Conservation (phyloP, 2,113 vertebrate species). For the Protobothrops mucrosquamatus region DNA sequence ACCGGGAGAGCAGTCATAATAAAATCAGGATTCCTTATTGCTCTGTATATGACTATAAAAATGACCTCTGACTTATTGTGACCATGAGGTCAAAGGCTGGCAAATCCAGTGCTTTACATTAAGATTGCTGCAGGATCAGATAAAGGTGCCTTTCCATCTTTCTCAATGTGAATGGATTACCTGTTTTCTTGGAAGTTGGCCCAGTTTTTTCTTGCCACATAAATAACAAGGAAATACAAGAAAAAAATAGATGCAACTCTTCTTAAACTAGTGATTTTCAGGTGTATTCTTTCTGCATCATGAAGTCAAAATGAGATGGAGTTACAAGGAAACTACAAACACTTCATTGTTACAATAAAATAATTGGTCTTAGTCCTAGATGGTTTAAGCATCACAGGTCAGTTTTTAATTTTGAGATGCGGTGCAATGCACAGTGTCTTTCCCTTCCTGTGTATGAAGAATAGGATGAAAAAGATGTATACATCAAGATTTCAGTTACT, state of each 20-base stretch:
- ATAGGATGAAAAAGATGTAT: not conserved
- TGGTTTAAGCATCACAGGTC: not conserved
- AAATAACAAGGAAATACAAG: not conserved
- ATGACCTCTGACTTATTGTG: conserved; percentile 12
- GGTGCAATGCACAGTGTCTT: no score
- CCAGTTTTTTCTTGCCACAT: not conserved
- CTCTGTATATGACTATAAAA: not conserved
- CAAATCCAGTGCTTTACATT: conserved; percentile 4
- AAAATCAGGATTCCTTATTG: conserved; percentile 6
- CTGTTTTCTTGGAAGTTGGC: not conserved
- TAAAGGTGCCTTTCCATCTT: not conserved
- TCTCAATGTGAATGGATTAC: not conserved
- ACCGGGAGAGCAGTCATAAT: conserved; percentile 5
- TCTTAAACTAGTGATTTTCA: not conserved
- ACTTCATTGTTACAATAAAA: not conserved
- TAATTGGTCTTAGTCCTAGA: not conserved
- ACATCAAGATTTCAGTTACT: not conserved
- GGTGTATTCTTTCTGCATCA: not conserved
- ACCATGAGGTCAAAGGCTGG: conserved; percentile 18
- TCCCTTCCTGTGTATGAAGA: not conserved
- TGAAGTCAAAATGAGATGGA: not conserved
- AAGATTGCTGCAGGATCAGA: not conserved
- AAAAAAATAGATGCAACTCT: not conserved
- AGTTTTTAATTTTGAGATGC: not conserved
- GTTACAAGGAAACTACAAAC: not conserved